Conservation (phyloP, 2,113 vertebrate species). For the Lagopus leucura region DNA sequence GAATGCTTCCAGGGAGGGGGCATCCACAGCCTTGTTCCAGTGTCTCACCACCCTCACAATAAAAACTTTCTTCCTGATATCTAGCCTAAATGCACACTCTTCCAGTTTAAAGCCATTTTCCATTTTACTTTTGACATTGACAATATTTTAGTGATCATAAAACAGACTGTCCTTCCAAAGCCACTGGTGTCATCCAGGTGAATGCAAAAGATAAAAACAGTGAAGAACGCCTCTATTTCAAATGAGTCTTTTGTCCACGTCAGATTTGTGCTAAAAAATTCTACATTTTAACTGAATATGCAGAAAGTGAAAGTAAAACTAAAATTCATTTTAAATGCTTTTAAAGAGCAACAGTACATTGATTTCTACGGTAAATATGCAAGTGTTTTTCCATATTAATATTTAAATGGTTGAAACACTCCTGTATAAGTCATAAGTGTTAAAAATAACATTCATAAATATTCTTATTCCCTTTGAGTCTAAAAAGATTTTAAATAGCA, state of each 20-base stretch:
- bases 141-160: neutral
- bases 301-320: neutral
- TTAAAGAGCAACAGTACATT: neutral
- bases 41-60: too few relatives aligned
- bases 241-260: neutral
- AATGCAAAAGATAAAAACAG: neutral
- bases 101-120: too few relatives aligned
- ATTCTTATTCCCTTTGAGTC: neutral
- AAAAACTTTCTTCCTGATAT: too few relatives aligned
- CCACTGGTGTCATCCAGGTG: neutral
- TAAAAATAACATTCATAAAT: neutral
- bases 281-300: neutral
- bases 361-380: neutral
- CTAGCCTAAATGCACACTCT: too few relatives aligned
- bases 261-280: neutral
- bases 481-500: neutral
- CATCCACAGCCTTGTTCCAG: too few relatives aligned
- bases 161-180: neutral
- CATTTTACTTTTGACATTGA: neutral
- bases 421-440: neutral
- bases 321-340: slow-evolving; percentile 1
- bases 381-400: neutral
- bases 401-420: slow-evolving; percentile 4
- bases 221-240: neutral
- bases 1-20: too few relatives aligned